Conservation (phyloP, 53 echinoderm and acorn worm species). For the Hippasteria phrygiana region DNA sequence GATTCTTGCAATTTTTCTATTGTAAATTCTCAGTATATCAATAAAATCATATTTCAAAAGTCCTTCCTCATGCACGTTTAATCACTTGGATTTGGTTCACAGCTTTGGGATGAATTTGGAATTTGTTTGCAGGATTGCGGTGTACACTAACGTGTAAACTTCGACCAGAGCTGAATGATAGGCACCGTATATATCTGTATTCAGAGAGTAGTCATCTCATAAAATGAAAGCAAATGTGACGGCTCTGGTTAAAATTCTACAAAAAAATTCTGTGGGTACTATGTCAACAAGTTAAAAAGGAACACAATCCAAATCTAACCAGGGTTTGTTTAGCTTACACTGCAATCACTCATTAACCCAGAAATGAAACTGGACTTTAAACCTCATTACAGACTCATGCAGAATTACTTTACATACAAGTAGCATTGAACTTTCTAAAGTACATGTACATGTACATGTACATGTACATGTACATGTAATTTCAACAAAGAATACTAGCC, state of each 20-base stretch:
- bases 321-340: neutral
- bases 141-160: neutral
- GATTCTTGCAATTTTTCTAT: no score
- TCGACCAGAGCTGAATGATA: neutral
- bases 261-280: neutral
- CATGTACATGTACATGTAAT: no score
- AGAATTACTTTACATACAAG: neutral
- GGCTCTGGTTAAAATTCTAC: neutral
- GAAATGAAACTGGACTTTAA: neutral
- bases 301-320: neutral
- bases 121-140: no score
- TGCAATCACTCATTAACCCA: constrained; percentile 5
- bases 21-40: no score
- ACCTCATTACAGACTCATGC: no score
- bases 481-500: no score
- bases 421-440: no score
- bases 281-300: neutral
- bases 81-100: no score
- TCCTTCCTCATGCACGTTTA: no score
- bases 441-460: constrained; percentile 29
- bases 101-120: no score
- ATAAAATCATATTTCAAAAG: no score
- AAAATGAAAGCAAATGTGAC: neutral
- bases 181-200: neutral
- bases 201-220: neutral